A percentile compares a stretch with the other conserved stretches of the same genome.
Conservation (phyloP, 2,113 vertebrate genomes). For the Spheniscus mendiculus region DNA sequence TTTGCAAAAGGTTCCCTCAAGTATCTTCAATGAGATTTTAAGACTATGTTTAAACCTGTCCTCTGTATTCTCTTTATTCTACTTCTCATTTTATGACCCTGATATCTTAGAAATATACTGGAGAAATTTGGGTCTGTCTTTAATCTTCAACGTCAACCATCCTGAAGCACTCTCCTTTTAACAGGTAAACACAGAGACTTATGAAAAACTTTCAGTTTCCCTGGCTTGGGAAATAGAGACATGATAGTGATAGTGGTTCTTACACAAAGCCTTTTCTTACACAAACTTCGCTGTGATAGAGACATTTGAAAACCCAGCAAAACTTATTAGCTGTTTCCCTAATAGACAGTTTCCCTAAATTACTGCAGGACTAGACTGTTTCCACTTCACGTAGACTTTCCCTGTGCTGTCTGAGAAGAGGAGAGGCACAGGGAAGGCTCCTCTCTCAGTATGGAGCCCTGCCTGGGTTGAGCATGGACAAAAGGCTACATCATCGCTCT, state of each 20-base stretch:
- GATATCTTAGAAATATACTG: neutral
- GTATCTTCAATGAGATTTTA: neutral
- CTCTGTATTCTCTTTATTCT: neutral
- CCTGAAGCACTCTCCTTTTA: neutral
- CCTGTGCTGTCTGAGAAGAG: neutral
- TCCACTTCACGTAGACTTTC: neutral
- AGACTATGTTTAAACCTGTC: neutral
- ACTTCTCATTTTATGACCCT: neutral
- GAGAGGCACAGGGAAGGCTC: neutral
- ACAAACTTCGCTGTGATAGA: neutral
- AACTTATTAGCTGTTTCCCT: neutral
- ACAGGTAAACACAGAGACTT: neutral
- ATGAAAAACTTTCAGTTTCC: neutral
- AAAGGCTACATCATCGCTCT: accelerated
- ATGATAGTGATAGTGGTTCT: neutral
- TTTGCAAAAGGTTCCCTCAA: neutral
- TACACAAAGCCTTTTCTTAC: neutral
- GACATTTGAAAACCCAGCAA: neutral
- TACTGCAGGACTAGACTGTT: neutral
- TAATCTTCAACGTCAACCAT: neutral
- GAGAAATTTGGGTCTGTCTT: neutral
- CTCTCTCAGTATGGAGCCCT: neutral
- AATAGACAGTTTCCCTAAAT: neutral
- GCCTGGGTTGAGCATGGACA: neutral
- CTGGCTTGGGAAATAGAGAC: neutral